Percentiles rank a stretch among this genome's conserved stretches.
phyloP scores from a whole-genome alignment of 2,888 invertebrate genomes.

The Cybosia mesomella region DNA sequence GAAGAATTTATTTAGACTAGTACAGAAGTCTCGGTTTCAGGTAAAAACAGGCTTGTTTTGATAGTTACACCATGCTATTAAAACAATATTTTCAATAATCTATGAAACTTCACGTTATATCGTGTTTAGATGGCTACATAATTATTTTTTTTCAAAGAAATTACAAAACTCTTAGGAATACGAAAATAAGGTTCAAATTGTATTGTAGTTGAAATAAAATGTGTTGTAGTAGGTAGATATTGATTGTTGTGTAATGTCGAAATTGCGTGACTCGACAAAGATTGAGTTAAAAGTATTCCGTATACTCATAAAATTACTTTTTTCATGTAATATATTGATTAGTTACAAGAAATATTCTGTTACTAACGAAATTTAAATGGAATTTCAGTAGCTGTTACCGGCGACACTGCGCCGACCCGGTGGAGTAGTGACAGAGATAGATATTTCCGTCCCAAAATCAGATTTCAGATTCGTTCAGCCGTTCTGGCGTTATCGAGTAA shows the following conservation, averaged over 20 bases:
- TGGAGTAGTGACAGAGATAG: too few species aligned
- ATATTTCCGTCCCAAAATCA: too few species aligned
- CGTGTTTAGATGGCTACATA: conserved; percentile 4
- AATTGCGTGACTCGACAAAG: conserved; percentile 49
- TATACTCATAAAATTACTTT: conserved; percentile 18
- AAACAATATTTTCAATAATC: neutral
- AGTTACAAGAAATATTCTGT: neutral
- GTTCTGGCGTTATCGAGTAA: too few species aligned
- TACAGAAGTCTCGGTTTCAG: neutral
- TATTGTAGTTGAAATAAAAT: conserved; percentile 31
- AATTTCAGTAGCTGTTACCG: too few species aligned
- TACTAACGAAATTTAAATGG: neutral
- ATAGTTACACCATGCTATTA: neutral
- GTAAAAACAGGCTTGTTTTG: neutral
- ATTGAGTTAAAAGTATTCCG: conserved; percentile 33
- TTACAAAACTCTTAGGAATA: neutral
- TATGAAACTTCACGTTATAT: neutral
- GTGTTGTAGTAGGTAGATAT: conserved; percentile 39
- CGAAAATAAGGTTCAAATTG: conserved; percentile 26
- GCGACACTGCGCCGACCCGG: too few species aligned
- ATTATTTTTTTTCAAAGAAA: neutral
- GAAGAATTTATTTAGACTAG: neutral
- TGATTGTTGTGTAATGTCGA: conserved; percentile 47
- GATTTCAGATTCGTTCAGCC: too few species aligned
- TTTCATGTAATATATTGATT: conserved; percentile 2